Evolutionary conservation across 2,113 vertebrate species (phyloP), one percentile per base, ranked within the genome.

Genomic region (Pelobates fuscus): DNA sequence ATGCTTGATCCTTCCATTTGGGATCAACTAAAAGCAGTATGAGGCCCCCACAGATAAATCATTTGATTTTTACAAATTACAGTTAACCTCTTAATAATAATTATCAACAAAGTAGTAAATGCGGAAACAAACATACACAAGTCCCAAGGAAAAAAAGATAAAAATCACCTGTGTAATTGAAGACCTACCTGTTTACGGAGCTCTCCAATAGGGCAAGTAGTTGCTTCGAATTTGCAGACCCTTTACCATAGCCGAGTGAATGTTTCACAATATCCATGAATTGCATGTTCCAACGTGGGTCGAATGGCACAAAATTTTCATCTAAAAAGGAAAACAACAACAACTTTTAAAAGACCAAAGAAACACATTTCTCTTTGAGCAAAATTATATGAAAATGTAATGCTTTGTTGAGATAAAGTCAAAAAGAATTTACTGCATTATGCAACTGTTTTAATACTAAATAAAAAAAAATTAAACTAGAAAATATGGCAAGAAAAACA

Each of bases 211-310:
- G 91, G 14, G 86, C 84, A 81, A 97, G 88, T 32, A 96, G 93
- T 76, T 97, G 92, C 32, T 87, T 84, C 70, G 92, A 91, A 67
- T 87, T 84, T 54, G 94, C 87, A 5, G 88, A 88, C 74, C 95
- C 93, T 30, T 94, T 90, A 77, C 97, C 95, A 80, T 95, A 95
- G 81, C 88, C 94, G 81, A 94, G 82, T 0, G 95, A 95, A 89
- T 94, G 98, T 77, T 89, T 93, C 72, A 96, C 82, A 70, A 97
- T 94, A 73, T 98, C 94, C 86, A 98, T 86, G 79, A 95, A 91
- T 61, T 98, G 97, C 81, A 95, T 93, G 82, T 99, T 99, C 97
- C 97, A 99, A 11, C 97, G 94, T 86, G 95, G 95, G 80, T 99
- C 97, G 82, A 96, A 81, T 77, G 93, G 89, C 66, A 95, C 92